Evolutionary conservation across 2,113 vertebrate species (phyloP), one percentile per base, ranked within the genome.

Genomic region (Aptenodytes patagonicus): DNA sequence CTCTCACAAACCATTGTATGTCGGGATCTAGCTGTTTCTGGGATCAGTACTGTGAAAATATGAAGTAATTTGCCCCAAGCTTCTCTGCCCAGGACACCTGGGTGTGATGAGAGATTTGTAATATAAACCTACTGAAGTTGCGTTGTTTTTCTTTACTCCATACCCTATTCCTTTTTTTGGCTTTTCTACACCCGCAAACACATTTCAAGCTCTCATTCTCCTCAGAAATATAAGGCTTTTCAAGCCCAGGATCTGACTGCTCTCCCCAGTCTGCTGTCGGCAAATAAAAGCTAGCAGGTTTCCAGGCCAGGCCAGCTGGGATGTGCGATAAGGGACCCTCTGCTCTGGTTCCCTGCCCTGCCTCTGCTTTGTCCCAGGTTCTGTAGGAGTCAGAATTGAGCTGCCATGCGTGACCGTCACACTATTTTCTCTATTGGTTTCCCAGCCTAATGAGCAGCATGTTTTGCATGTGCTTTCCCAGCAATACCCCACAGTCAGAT

Each of bases 341-440:
- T 66, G 71, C 46, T 61, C 76, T 54, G 19, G 31, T 72, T 70
- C 71, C 62, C 62, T 81, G 69, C 31, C 36, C 46, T 65, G 52
- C 68, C 31, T 83, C 44, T 80, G 42, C 78, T 83, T 17, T 24
- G 32, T 72, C 58, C 62, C 9, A 6, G 16, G 9, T 75, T 66
- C 77, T 52, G 34, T 12, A 2, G 1, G 34, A 69, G 22, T 49
- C 47, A 73, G 11, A 83, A 44, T 4, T 2, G 2, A 78, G 25
- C 29, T 55, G 91, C 1, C 6, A 10, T 46, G 13, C 3, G 2
- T 83, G 29, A 38, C 49, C 2, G 0, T 51, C 15, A 0, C 11
- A 6, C 25, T 36, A 0, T 44, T 34, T 58, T 73, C 58, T 64
- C n/a, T 44, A 5, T 31, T 42, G 44, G 14, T 42, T 62, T 85